Evolutionary conservation across 2,797 vertebrate species (phyloP), one percentile per base, ranked within the genome.

Genomic region (Takifugu rubripes): DNA sequence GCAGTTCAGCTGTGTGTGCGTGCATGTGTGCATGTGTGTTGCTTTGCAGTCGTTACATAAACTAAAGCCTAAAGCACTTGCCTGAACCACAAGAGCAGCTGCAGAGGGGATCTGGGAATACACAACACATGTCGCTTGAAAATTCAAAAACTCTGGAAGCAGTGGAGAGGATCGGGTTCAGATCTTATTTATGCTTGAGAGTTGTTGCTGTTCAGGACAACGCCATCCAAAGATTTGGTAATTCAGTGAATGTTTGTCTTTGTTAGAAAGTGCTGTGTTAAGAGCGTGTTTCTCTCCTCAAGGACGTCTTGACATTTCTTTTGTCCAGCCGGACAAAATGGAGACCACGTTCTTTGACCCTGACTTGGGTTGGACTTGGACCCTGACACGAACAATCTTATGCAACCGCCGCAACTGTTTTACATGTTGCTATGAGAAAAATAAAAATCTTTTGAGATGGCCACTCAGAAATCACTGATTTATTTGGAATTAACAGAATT

Each of bases 31-130:
- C 58, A 64, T 72, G 73, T 68, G 71, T 76, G 74, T 76, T 74
- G 69, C 72, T 81, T 78, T 84, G 77, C 81, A 81, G 82, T 78
- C 79, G 70, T 86, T 88, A 82, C 80, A 81, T 87, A 87, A 88
- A 85, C 74, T 70, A 61, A 72, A 82, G 78, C 84, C 84, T 65
- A 72, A n/a, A 83, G 82, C 82, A 51, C 66, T 83, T 64, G 62
- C 76, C 76, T 44, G 62, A 49, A 80, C 72, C 69, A 70, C 74
- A 77, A 77, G 57, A 85, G 76, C 85, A 88, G 82, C 84, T 88
- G 85, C 79, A 77, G 68, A 76, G 77, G 78, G 62, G 78, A 80
- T 83, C 73, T 68, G 78, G 72, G 79, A 78, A 79, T 74, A 77
- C 55, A 50, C 53, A 63, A 68, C 75, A 72, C 78, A 77, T 76